Evolutionary conservation across 2,797 vertebrate genomes (phyloP).

Genomic region (Poecile montanus): DNA sequence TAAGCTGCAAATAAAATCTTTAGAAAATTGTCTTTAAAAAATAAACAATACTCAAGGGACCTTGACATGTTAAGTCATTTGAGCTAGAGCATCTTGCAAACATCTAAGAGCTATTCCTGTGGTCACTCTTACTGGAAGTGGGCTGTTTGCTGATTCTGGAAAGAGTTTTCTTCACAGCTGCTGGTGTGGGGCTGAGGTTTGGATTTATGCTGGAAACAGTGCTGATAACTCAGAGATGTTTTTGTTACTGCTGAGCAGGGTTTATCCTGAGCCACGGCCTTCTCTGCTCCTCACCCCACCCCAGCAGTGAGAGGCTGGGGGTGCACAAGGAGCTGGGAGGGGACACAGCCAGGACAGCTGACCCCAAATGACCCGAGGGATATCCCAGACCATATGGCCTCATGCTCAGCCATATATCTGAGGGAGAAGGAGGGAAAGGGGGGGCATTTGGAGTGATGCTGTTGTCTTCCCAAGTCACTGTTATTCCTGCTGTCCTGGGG

Average conservation of each 20-base stretch:
- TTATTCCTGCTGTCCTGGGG: neutral
- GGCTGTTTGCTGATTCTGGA: neutral
- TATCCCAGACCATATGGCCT: neutral
- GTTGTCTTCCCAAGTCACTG: neutral
- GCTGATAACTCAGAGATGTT: neutral
- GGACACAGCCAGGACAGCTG: neutral
- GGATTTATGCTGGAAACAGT: neutral
- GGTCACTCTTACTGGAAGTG: neutral
- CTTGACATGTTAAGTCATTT: constrained; percentile 18
- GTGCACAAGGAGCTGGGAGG: neutral
- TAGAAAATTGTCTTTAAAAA: constrained; percentile 50
- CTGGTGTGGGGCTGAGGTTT: neutral
- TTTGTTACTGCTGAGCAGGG: fast-evolving
- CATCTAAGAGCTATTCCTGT: neutral
- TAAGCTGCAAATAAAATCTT: constrained; percentile 47
- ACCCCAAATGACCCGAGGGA: neutral
- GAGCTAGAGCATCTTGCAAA: neutral
- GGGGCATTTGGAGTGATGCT: fast-evolving
- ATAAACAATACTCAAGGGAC: constrained; percentile 23
- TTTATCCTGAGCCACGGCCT: too few species aligned
- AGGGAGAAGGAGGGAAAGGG: neutral
- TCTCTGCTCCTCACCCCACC: neutral
- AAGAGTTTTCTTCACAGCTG: neutral
- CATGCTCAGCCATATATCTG: neutral
- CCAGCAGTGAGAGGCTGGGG: neutral